These are phyloP conservation scores for Alviniconcha strummeri DNA, from an alignment of 2,888 invertebrate genomes.

Conservation along the genomic window DNA sequence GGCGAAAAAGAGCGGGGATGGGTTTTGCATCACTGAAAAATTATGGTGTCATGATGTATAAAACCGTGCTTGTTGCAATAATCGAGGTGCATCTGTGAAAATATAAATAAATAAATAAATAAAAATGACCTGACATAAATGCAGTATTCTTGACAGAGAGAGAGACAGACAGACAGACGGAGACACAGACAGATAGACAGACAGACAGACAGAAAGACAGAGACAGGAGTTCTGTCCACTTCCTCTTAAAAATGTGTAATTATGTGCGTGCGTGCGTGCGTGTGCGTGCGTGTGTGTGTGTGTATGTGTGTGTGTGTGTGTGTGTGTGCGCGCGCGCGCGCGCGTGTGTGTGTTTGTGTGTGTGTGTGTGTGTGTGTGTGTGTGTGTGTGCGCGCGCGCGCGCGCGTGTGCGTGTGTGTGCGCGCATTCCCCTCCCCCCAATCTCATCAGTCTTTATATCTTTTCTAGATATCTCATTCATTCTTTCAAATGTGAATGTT, in stretches of 20 bases:
- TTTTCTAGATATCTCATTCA: too few relatives aligned
- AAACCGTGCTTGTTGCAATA: too few relatives aligned
- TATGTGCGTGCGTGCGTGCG: neutral
- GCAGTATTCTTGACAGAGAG: neutral
- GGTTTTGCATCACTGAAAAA: too few relatives aligned
- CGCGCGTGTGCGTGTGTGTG: constrained; percentile 5
- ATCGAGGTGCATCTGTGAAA: too few relatives aligned
- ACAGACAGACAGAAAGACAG: neutral
- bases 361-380: neutral
- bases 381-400: neutral
- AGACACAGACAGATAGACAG: neutral
- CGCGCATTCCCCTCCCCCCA: neutral
- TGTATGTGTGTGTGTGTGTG: constrained; percentile 6
- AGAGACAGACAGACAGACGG: neutral
- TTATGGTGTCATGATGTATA: too few relatives aligned
- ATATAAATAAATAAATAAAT: too few relatives aligned
- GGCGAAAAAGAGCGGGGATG: too few relatives aligned
- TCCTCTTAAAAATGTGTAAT: too few relatives aligned
- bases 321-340: neutral
- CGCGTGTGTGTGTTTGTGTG: neutral
- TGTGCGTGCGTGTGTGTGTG: neutral
- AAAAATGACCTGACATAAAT: neutral
- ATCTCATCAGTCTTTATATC: too few relatives aligned
- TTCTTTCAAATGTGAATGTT: too few relatives aligned
- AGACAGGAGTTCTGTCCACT: neutral